Conservation (phyloP, 2,797 vertebrate species). For the Scomberomorus guttatus region DNA sequence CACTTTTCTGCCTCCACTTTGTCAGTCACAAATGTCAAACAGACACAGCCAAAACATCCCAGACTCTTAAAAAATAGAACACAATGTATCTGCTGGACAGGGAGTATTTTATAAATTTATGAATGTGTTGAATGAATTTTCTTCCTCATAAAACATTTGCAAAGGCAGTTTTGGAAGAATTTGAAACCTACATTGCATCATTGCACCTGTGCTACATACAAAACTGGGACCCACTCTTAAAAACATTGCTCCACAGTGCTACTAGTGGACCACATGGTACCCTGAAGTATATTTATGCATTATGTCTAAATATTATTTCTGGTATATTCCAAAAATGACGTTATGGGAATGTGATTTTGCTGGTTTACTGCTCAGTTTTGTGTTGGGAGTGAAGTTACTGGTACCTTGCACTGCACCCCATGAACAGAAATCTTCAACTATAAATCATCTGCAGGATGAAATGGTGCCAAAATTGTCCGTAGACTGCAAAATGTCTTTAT, state of each 20-base stretch:
- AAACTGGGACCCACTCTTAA: too few species aligned
- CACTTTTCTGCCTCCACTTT: background rate
- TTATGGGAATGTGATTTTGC: background rate
- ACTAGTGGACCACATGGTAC: too few species aligned
- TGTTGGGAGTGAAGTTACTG: background rate
- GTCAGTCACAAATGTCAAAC: slow-evolving; percentile 20
- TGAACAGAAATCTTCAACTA: background rate
- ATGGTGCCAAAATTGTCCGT: too few species aligned
- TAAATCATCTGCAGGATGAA: too few species aligned
- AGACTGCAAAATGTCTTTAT: background rate
- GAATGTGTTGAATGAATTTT: too few species aligned
- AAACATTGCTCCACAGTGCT: too few species aligned
- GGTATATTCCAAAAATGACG: background rate
- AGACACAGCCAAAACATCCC: slow-evolving; percentile 3
- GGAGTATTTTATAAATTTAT: background rate
- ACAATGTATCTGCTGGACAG: background rate
- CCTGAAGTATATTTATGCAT: too few species aligned
- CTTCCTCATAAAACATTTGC: background rate
- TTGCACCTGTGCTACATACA: background rate
- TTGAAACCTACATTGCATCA: background rate
- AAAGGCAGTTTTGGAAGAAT: background rate
- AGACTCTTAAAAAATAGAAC: background rate
- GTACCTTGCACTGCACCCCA: background rate
- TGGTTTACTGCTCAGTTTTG: background rate
- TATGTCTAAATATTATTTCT: background rate